Evolutionary conservation across 2,113 vertebrate species (phyloP).

Genomic region (Apus apus): DNA sequence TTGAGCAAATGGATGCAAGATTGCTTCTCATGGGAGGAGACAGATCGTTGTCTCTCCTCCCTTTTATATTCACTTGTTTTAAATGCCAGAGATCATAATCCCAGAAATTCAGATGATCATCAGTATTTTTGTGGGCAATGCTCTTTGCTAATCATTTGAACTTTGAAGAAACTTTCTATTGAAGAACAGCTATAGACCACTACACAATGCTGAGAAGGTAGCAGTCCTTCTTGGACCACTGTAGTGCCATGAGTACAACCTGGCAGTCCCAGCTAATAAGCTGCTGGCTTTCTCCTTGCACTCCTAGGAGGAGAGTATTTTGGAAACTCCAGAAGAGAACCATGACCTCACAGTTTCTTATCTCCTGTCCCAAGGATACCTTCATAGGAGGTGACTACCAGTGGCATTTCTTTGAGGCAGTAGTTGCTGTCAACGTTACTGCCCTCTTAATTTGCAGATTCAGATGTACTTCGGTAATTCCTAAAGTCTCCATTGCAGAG

Average conservation of each 20-base stretch:
- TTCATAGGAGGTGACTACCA: neutral
- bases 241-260: neutral
- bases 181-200: neutral
- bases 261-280: neutral
- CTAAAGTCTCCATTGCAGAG: neutral
- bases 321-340: neutral
- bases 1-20: neutral
- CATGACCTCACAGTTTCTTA: neutral
- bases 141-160: neutral
- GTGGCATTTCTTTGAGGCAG: neutral
- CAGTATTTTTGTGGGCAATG: neutral
- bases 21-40: neutral
- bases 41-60: neutral
- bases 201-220: neutral
- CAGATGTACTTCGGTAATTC: neutral
- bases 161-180: fast-evolving
- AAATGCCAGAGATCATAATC: neutral
- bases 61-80: neutral
- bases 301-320: neutral
- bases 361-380: neutral
- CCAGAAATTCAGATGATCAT: neutral
- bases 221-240: neutral
- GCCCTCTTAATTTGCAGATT: neutral
- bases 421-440: neutral
- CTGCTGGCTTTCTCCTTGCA: neutral